Evolutionary conservation across 2,888 invertebrate species (phyloP).

Genomic region (Sericinus montela): DNA sequence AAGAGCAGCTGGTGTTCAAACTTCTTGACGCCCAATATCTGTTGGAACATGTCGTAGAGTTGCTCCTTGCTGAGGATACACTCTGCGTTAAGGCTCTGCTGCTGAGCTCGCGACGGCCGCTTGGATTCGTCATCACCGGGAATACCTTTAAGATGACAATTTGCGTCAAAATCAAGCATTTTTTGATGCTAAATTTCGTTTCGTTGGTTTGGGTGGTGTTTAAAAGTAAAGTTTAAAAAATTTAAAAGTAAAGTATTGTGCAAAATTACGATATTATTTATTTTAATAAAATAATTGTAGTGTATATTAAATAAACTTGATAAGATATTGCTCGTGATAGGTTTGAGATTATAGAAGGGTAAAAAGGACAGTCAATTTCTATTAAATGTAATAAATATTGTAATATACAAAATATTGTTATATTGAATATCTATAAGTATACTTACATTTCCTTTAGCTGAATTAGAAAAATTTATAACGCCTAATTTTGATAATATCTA

Average conservation of each 20-base stretch:
- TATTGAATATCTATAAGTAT: not conserved
- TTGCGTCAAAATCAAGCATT: not conserved
- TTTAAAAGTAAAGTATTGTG: not conserved
- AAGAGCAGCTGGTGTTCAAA: constrained; percentile 99
- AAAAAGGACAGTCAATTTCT: too few relatives aligned
- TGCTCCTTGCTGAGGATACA: constrained; percentile 98
- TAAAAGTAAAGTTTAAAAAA: not conserved
- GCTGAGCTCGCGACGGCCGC: constrained; percentile 91
- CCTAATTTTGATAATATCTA: not conserved
- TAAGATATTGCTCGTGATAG: not conserved
- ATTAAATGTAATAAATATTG: too few relatives aligned
- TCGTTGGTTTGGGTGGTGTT: not conserved
- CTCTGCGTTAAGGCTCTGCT: constrained; percentile 94
- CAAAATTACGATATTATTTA: not conserved
- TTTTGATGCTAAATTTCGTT: too few relatives aligned
- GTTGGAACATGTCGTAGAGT: constrained; percentile 99
- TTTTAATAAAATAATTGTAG: not conserved
- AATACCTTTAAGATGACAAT: constrained; percentile 54
- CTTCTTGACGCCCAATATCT: constrained; percentile 98
- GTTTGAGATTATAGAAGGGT: not conserved
- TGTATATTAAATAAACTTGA: not conserved
- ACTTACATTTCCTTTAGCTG: constrained; percentile 7
- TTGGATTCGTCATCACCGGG: constrained; percentile 92
- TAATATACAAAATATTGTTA: too few relatives aligned
- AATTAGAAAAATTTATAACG: not conserved